Evolutionary conservation across 2,888 invertebrate genomes (phyloP).

Genomic region (Theodoxus fluviatilis): DNA sequence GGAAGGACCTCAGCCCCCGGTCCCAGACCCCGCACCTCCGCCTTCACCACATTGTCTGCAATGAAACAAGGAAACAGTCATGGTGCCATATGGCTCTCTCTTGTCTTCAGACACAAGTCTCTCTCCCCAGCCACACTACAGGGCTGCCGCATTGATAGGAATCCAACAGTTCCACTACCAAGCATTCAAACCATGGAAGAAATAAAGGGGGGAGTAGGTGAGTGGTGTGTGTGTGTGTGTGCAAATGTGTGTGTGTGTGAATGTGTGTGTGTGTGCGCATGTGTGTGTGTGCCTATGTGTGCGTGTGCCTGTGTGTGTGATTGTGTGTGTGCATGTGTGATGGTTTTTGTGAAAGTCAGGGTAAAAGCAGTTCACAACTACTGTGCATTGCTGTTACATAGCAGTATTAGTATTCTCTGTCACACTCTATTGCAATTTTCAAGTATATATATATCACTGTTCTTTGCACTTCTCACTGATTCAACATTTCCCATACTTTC

Average conservation of each 20-base stretch:
- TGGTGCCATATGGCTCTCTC: no score
- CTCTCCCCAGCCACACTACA: no score
- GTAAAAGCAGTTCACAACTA: neutral
- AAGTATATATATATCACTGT: no score
- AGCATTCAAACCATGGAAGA: conserved; percentile 31
- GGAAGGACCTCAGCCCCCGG: conserved; percentile 28
- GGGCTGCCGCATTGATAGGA: conserved; percentile 28
- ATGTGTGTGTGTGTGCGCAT: conserved; percentile 14
- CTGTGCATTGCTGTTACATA: neutral
- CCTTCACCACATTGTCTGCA: no score
- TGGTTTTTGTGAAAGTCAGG: neutral
- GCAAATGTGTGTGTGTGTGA: neutral
- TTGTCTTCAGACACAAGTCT: no score
- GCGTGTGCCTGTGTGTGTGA: neutral
- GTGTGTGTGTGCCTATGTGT: conserved; percentile 15
- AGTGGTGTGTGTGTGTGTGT: neutral
- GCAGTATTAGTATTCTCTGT: neutral
- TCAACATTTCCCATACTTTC: no score
- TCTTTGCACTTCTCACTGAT: no score
- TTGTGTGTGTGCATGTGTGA: neutral
- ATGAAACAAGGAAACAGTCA: no score
- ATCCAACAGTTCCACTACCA: conserved; percentile 31
- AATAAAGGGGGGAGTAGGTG: neutral
- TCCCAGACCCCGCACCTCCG: no score
- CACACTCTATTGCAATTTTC: neutral